Conservation (phyloP, 2,888 invertebrate genomes). For the Ptilodon capucinus region DNA sequence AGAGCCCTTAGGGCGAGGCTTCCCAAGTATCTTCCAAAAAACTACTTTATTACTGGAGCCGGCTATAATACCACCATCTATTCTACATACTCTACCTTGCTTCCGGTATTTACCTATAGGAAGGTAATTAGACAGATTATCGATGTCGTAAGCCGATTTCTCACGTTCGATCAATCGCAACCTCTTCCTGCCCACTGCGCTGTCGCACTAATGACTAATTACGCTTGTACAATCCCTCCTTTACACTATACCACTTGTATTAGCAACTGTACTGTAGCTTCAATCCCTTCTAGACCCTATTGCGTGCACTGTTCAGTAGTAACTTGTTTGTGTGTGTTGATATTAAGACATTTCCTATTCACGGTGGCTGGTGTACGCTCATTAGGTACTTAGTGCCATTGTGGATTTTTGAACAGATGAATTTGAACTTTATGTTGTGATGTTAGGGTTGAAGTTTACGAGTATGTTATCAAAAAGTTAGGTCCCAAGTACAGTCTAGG, state of each 20-base stretch:
- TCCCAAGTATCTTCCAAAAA: no score
- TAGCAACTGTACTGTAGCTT: slow-evolving; percentile 16
- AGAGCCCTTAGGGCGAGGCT: no score
- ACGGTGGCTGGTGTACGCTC: slow-evolving; percentile 56
- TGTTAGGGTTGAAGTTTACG: slow-evolving; percentile 25
- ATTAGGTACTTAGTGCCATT: slow-evolving; percentile 73
- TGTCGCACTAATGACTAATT: slow-evolving; percentile 77
- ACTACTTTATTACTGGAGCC: no score
- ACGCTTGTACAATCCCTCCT: slow-evolving; percentile 71
- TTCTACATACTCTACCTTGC: not conserved
- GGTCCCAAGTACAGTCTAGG: slow-evolving; percentile 48
- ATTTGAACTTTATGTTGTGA: slow-evolving; percentile 10
- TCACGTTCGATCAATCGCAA: slow-evolving; percentile 60
- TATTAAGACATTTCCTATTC: slow-evolving; percentile 57
- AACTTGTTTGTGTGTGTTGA: slow-evolving; percentile 16
- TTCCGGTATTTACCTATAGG: no score
- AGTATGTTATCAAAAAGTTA: slow-evolving; percentile 30
- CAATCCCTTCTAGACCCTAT: slow-evolving; percentile 45
- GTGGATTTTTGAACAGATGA: slow-evolving; percentile 27
- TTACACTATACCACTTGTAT: slow-evolving; percentile 55
- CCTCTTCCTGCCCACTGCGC: slow-evolving; percentile 70
- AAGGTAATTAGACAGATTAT: no score
- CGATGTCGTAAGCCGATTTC: not conserved
- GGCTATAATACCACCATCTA: not conserved
- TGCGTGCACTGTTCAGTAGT: slow-evolving; percentile 15